phyloP scores from a whole-genome alignment of 2,888 invertebrate genomes.

The Pammene aurita region DNA sequence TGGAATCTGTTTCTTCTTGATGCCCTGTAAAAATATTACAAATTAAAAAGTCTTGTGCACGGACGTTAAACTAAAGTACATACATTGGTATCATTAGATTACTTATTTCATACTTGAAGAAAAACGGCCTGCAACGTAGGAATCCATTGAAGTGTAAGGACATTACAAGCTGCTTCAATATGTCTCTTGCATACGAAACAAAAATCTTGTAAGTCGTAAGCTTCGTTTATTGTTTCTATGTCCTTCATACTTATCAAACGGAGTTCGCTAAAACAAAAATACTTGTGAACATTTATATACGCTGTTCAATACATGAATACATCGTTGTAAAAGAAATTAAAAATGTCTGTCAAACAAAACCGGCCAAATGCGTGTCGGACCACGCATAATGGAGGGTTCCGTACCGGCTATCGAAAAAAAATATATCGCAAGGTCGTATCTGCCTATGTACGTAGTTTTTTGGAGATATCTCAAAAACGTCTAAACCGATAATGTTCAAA shows the following conservation, averaged over 20 bases:
- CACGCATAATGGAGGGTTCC: too few species aligned
- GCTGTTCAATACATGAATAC: too few species aligned
- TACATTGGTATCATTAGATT: too few species aligned
- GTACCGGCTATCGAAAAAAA: too few species aligned
- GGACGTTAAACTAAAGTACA: not conserved
- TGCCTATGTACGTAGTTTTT: too few species aligned
- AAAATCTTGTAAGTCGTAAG: slow-evolving; percentile 88
- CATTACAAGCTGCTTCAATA: slow-evolving; percentile 86
- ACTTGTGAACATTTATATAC: not conserved
- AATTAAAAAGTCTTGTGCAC: not conserved
- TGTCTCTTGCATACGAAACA: slow-evolving; percentile 78
- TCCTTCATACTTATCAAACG: slow-evolving; percentile 84
- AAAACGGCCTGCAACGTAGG: slow-evolving; percentile 86
- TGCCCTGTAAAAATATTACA: slow-evolving; percentile 76
- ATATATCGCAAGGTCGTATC: too few species aligned
- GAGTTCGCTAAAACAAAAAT: slow-evolving; percentile 75
- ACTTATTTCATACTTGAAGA: slow-evolving; percentile 69
- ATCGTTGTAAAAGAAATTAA: too few species aligned
- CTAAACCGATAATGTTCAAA: too few species aligned
- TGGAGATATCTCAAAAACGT: too few species aligned
- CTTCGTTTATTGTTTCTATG: slow-evolving; percentile 82
- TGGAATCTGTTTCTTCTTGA: slow-evolving; percentile 87
- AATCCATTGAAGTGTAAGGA: slow-evolving; percentile 85
- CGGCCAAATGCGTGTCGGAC: too few species aligned
- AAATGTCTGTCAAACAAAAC: too few species aligned